Evolutionary conservation across 2,113 vertebrate species (phyloP), one percentile per base, ranked within the genome.

Genomic region (Struthio camelus): DNA sequence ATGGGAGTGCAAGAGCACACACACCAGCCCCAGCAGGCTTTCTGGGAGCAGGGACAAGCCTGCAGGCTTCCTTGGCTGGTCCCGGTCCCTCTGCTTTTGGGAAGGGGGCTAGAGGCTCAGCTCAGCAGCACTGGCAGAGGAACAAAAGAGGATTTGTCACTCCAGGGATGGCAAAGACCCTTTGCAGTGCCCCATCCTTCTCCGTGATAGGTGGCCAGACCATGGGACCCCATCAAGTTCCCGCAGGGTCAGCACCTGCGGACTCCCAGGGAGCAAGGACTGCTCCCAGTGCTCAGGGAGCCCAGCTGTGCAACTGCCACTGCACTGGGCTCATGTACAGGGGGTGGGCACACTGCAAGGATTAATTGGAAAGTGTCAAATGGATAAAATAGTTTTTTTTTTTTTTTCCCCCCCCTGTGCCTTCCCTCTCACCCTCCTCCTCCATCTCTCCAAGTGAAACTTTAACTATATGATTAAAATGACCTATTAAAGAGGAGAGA

Each of bases 311-410:
- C 82, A 54, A 3, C 23, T 38, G 6, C 59, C 54, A 1, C 72
- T 12, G 59, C 24, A 3, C 81, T 23, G 27, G 64, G 62, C 79
- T 61, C 1, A 1, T 44, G 40, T 30, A n/a, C 11, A 16, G 5
- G 0, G 0, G 6, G 8, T 36, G 16, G 67, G 32, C 79, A 72
- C 42, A 44, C 5, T 0, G 0, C 2, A 10, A 75, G 72, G n/a
- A 51, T 78, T 64, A 51, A 51, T 7, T 69, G 50, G n/a, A 71
- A 87, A 77, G 38, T 22, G 76, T 36, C 36, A 16, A 58, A 27
- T 6, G 44, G 38, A 76, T 53, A 62, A 76, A 89, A 87, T 13
- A 38, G 80, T 8, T 27, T 76, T 30, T 9, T 56, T 36, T 71
- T 54, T 30, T 36, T 22, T 46, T 44, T 25, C 32, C 36, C 38